phyloP scores from a whole-genome alignment of 2,888 invertebrate genomes.

The Caenorhabditis imperialis region DNA sequence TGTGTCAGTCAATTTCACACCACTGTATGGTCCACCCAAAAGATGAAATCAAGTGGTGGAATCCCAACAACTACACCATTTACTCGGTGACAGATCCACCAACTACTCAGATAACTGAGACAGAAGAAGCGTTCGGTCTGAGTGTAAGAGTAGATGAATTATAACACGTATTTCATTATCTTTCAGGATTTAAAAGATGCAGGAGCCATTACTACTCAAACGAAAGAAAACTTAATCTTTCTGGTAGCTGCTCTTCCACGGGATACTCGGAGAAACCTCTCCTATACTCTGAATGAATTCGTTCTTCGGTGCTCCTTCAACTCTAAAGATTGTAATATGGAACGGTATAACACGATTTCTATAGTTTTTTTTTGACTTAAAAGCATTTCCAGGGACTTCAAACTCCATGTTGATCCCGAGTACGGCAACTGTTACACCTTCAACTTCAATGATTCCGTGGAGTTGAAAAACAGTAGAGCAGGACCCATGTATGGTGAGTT shows the following conservation, averaged over 20 bases:
- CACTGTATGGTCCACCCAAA: constrained; percentile 73
- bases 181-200: constrained; percentile 73
- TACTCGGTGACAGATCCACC: constrained; percentile 73
- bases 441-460: constrained; percentile 77
- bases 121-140: constrained; percentile 74
- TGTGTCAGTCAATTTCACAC: constrained; percentile 77
- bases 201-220: constrained; percentile 77
- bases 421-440: constrained; percentile 78
- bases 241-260: constrained; percentile 75
- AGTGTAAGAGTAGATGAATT: constrained; percentile 37
- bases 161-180: not conserved
- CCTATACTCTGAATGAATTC: constrained; percentile 75
- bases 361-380: not conserved
- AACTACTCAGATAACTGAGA: constrained; percentile 61
- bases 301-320: constrained; percentile 78
- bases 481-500: constrained; percentile 70
- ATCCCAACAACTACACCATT: constrained; percentile 75
- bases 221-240: constrained; percentile 77
- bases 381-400: constrained; percentile 75
- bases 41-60: constrained; percentile 75
- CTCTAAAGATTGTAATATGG: constrained; percentile 75
- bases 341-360: constrained; percentile 29
- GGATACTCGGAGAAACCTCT: constrained; percentile 68
- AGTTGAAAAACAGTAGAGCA: constrained; percentile 74
- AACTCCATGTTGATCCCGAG: constrained; percentile 77